Evolutionary conservation across 2,113 vertebrate species (phyloP), one percentile per base, ranked within the genome.

Genomic region (Tenebrosternarchus preto): DNA sequence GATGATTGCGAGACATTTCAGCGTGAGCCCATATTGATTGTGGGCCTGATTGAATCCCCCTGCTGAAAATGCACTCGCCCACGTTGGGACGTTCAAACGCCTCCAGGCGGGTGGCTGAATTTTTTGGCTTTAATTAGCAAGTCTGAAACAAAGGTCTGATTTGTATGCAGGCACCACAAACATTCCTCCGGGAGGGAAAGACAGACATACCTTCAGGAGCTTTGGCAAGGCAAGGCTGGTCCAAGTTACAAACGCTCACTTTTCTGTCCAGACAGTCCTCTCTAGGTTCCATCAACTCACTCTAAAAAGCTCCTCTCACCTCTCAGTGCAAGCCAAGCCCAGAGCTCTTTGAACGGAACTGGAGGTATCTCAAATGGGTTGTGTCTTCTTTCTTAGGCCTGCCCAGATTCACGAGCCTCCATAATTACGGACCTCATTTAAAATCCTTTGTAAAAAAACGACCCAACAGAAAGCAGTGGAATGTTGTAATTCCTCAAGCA

Each of bases 121-220:
- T 73, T 59, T 64, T 22, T 11, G 43, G 22, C 15, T 84, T 16
- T 74, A 84, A 84, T 84, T 73, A 81, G 70, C 19, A 22, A 81
- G 50, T 66, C 39, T 69, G 57, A 61, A 74, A 81, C 69, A 73
- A 74, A 80, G 71, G 22, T 25, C 24, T 31, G 36, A 72, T 84
- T 67, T 68, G 70, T 81, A 84, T 81, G 74, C 69, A 73, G 25
- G 22, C 36, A 2, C 56, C 9, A 61, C 70, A 60, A 76, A 72
- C 56, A 55, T 61, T 66, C 27, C 56, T 73, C 15, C 22, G 70
- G 16, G 59, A 78, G 11, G 33, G 25, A 59, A 80, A 59, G 57
- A 33, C 46, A 53, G 80, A 72, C 60, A 55, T 19, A 67, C 56
- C 76, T 67, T 43, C n/a, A 22, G 56, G 71, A 39, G 56, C 55